These are phyloP conservation scores for Elymnias hypermnestra DNA, from an alignment of 1,140 invertebrate species.

Conservation along the genomic window DNA sequence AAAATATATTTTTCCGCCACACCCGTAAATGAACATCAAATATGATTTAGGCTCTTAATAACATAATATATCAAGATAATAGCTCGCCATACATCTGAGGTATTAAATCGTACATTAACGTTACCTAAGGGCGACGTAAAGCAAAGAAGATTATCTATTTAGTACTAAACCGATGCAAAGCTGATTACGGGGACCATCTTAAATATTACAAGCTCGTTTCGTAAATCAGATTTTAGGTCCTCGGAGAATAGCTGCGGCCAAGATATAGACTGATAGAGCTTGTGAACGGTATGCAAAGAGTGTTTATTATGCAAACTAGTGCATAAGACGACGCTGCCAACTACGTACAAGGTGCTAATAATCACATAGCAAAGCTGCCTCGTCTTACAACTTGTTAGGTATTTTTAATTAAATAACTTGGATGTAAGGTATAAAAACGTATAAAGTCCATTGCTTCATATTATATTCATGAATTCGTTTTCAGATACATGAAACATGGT, in stretches of 20 bases:
- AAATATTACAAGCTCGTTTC: conserved; percentile 46
- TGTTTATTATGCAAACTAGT: conserved; percentile 29
- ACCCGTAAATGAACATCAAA: conserved; percentile 14
- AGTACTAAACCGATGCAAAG: conserved; percentile 28
- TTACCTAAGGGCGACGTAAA: conserved; percentile 27
- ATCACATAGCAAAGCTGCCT: conserved; percentile 11
- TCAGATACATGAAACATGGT: too few relatives aligned
- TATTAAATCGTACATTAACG: conserved; percentile 25
- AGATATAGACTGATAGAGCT: conserved; percentile 30
- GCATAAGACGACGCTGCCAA: conserved; percentile 6
- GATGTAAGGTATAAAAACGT: too few relatives aligned
- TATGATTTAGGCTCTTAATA: conserved; percentile 21
- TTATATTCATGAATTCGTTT: too few relatives aligned
- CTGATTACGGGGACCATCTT: conserved; percentile 44
- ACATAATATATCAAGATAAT: conserved; percentile 22
- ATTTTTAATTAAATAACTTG: background rate
- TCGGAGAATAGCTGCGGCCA: conserved; percentile 25
- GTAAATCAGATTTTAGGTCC: conserved; percentile 43
- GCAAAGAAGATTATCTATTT: conserved; percentile 32
- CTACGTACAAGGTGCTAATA: conserved; percentile 14
- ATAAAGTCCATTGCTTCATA: too few relatives aligned
- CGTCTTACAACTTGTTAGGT: conserved; percentile 2
- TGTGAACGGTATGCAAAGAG: conserved; percentile 37
- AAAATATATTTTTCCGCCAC: conserved; percentile 9
- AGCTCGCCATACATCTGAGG: conserved; percentile 13